These are phyloP conservation scores for Seriola quinqueradiata DNA, from an alignment of 2,113 vertebrate genomes.

Conservation along the genomic window DNA sequence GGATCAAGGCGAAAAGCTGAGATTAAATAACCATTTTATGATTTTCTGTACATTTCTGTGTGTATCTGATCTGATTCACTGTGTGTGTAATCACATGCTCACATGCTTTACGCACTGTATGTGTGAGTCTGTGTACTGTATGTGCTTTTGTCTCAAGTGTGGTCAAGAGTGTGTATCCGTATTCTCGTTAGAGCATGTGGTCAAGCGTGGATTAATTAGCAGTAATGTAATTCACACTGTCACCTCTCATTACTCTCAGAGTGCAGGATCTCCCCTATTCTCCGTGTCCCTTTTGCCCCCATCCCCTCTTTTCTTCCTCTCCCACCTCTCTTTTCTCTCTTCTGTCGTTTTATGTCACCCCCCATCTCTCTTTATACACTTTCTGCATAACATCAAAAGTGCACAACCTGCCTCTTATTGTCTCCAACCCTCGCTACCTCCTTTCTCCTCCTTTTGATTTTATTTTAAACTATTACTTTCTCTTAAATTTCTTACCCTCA, in stretches of 20 bases:
- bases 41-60: conserved; percentile 12
- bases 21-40: neutral
- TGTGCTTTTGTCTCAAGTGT: conserved; percentile 32
- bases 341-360: conserved; percentile 10
- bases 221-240: conserved; percentile 77
- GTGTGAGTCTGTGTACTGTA: neutral
- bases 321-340: conserved; percentile 23
- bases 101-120: neutral
- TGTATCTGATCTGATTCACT: conserved; percentile 7
- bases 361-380: neutral
- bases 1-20: conserved; percentile 9
- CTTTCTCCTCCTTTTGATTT: conserved; percentile 24
- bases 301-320: neutral
- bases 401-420: neutral
- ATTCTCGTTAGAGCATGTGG: conserved; percentile 68
- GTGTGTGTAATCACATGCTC: neutral
- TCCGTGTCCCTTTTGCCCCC: conserved; percentile 21
- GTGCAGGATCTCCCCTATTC: conserved; percentile 35
- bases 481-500: conserved; percentile 21
- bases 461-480: conserved; percentile 13
- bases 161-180: conserved; percentile 46
- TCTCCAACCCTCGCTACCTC: neutral
- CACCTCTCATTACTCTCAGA: conserved; percentile 72
- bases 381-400: conserved; percentile 4
- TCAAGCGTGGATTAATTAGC: conserved; percentile 79